Evolutionary conservation across 2,888 invertebrate species (phyloP), one percentile per base, ranked within the genome.

Genomic region (Azorinus chamasolen): DNA sequence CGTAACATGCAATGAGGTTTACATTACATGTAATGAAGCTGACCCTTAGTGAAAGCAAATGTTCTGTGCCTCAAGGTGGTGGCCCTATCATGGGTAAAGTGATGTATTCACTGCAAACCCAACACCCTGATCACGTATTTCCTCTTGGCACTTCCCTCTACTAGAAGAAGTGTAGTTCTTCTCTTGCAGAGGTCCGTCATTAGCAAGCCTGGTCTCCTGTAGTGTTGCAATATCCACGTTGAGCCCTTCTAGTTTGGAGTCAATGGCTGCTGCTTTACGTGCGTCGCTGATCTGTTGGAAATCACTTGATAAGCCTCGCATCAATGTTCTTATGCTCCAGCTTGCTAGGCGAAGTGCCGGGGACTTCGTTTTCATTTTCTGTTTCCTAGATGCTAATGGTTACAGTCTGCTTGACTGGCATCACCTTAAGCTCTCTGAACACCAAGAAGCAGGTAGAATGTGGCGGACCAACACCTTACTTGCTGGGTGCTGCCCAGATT

Each of bases 401-500:
- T 32, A 32, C 32, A 32, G 32, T 32, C 32, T 32, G 32, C 32
- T 32, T 32, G 32, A 6, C 32, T 32, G 32, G 10, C 32, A 10
- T 32, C 32, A 32, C 10, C 32, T 6, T 32, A 32, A 32, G 32
- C 32, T 45, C 5, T 16, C 5, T n/a, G 5, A 5, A 45, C 45
- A 5, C 45, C 45, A 8, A 45, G 20, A 45, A n/a, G 45, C 45
- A 45, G 45, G 14, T 16, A 45, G 45, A 45, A 5, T 45, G 45
- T 45, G 14, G 45, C 51, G 20, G 51, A 24, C 20, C 51, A 51
- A 14, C 24, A 51, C 51, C 59, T 45, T 59, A 46, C 25, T 59
- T 45, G 8, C 59, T 59, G 59, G 59, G 59, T 3, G 45, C 59
- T 59, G 46, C 59, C 59, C 59, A 59, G 59, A 25, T 46, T 59